Conservation (phyloP, 1,140 invertebrate genomes). For the Papilio polytes region DNA sequence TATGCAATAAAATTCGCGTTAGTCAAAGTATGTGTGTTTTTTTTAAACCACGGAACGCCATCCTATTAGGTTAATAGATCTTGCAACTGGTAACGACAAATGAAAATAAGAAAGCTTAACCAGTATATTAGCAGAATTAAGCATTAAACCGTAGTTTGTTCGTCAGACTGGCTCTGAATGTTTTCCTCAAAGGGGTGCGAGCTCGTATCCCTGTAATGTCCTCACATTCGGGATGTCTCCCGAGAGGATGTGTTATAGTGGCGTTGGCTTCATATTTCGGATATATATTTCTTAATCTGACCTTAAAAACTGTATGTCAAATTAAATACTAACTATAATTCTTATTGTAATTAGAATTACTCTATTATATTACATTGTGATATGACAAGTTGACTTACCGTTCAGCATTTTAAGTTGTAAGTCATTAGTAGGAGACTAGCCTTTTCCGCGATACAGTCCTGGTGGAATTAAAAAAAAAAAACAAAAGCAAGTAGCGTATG, state of each 20-base stretch:
- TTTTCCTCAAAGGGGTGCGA: conserved; percentile 19
- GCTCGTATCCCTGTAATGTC: conserved; percentile 34
- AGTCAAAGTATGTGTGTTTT: too few species aligned
- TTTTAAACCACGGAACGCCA: too few species aligned
- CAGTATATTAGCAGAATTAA: conserved; percentile 11
- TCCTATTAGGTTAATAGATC: too few species aligned
- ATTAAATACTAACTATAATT: background rate
- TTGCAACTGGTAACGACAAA: background rate
- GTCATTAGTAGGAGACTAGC: too few species aligned
- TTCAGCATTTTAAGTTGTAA: too few species aligned
- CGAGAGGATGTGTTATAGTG: conserved; percentile 14
- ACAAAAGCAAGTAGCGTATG: too few species aligned
- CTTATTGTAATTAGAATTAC: too few species aligned
- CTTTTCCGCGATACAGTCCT: too few species aligned
- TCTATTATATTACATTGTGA: too few species aligned
- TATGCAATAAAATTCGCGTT: too few species aligned
- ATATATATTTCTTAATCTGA: background rate
- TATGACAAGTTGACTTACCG: too few species aligned
- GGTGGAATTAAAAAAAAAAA: too few species aligned
- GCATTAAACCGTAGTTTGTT: conserved; percentile 33
- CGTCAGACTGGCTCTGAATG: background rate
- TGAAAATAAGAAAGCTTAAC: background rate
- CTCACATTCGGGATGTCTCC: conserved; percentile 30
- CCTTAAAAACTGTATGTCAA: background rate
- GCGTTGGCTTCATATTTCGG: background rate